Evolutionary conservation across 1,140 invertebrate genomes (phyloP), one percentile per base, ranked within the genome.

Genomic region (Caerostris darwini): DNA sequence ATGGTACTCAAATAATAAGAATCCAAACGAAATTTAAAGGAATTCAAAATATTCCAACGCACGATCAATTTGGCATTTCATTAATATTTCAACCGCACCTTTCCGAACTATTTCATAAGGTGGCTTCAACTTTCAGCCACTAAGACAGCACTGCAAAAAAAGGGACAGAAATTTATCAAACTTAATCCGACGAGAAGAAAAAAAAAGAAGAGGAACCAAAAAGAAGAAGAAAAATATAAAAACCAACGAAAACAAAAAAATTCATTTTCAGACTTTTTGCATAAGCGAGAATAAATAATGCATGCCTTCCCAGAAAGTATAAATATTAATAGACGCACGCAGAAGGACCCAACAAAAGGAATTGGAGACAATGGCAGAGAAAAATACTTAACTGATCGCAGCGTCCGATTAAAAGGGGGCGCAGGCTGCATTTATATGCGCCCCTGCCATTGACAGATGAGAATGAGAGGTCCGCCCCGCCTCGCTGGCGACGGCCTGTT

Each of bases 251-350:
- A 1, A 12, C 2, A 14, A 61, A 61, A 61, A 34, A 50, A 50
- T 71, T 50, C 12, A 77, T 77, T 34, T 3, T 7, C 50, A 34
- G 34, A 34, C 71, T 19, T 77, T 77, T 77, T 77, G 71, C 71
- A 34, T 77, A 77, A 50, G 53, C 71, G 5, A 12, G 53, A 87
- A 87, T 87, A 87, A 87, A 87, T 87, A 87, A 87, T 87, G 85
- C 85, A 87, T 87, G 58, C n/a, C 34, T 64, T 61, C 58, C 59
- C 58, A 50, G 85, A 87, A 87, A 53, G 82, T 64, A 87, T 87
- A 87, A 87, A 87, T 87, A 87, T 87, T 87, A 87, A 87, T 87
- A 87, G 56, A 64, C 34, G 59, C 57, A 87, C 85, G 71, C 50
- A 34, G 53, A 77, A 59, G 85, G 34, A 17, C 58, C 59, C 61